Evolutionary conservation across 2,113 vertebrate genomes (phyloP), one percentile per base, ranked within the genome.

Genomic region (Eurypyga helias): DNA sequence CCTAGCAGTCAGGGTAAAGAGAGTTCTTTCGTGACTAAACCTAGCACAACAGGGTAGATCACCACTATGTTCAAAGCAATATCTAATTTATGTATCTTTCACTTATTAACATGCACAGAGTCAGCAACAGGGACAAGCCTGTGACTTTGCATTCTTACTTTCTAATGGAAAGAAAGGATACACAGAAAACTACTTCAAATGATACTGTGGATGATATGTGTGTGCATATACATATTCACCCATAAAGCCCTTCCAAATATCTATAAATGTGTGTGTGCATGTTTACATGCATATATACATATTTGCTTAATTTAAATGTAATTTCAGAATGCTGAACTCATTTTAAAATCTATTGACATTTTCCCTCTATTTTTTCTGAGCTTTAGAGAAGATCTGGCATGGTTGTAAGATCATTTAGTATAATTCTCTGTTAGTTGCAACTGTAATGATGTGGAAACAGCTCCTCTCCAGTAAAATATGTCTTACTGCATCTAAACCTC

Each of bases 101-200:
- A 17, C 4, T 23, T n/a, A 17, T n/a, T 38, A 48, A 75, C 33
- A 65, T 26, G 20, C 28, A 55, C 17, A 36, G 13, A 64, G 7
- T 64, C n/a, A 78, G 54, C 13, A 75, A 25, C 4, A 79, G 10
- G 11, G 20, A 24, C 3, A 11, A 1, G 4, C n/a, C 14, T 0
- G 0, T 21, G 36, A 33, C 17, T 76, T 55, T 8, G 4, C 28
- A 20, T 6, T 57, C 90, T 55, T 29, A 34, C 28, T 83, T 78
- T 55, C 34, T 52, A 13, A 24, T 29, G 16, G 12, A 61, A 89
- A 66, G 17, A 58, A 13, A 69, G 12, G 7, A 10, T 54, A 36
- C 7, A 43, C 3, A 38, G n/a, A 58, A 62, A 34, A 2, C 6
- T 79, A 26, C 5, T 70, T 85, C 33, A 75, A 70, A 55, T 52